Conservation (phyloP, 2,113 vertebrate genomes). For the Pygoscelis adeliae region DNA sequence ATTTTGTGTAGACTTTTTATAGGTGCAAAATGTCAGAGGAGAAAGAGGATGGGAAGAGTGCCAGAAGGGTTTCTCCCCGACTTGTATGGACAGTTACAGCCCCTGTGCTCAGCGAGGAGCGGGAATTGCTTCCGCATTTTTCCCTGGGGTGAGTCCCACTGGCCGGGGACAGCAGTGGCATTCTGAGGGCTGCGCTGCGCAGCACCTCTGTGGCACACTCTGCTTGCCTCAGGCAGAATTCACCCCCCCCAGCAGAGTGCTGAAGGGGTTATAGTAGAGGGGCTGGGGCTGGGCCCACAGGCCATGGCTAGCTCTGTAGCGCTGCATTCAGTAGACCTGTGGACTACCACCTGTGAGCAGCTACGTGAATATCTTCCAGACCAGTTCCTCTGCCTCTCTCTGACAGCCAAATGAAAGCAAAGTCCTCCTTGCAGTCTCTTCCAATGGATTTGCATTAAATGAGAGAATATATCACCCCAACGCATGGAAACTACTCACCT, state of each 20-base stretch:
- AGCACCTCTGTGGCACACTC: not conserved
- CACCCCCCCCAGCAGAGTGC: no score
- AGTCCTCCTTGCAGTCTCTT: not conserved
- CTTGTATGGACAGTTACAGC: not conserved
- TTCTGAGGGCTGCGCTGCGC: rapidly evolving
- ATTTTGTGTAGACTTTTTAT: not conserved
- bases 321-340: not conserved
- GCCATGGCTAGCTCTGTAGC: no score
- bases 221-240: not conserved
- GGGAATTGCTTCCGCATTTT: not conserved
- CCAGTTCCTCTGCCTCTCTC: not conserved
- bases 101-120: not conserved
- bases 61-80: not conserved
- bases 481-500: not conserved
- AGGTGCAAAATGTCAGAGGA: not conserved
- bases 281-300: not conserved
- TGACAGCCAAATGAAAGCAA: not conserved
- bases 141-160: not conserved
- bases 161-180: rapidly evolving
- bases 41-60: not conserved
- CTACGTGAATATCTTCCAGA: not conserved
- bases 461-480: not conserved
- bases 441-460: rapidly evolving
- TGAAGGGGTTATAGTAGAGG: not conserved
- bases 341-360: not conserved